Evolutionary conservation across 2,888 invertebrate genomes (phyloP).

Genomic region (Cataglyphis altisquamis): DNA sequence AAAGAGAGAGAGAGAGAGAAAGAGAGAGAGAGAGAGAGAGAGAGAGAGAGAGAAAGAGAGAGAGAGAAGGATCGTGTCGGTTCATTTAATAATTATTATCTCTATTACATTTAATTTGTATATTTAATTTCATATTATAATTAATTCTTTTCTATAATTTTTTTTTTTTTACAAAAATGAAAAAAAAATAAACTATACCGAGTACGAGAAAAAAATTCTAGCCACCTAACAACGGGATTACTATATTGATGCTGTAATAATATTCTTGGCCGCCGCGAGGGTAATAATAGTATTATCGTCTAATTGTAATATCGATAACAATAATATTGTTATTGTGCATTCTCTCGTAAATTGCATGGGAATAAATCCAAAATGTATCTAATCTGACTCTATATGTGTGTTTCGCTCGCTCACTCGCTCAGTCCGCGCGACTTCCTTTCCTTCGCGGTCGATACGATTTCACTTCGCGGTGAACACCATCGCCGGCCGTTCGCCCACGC

Average conservation of each 20-base stretch:
- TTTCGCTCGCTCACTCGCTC: constrained; percentile 60
- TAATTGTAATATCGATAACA: not conserved
- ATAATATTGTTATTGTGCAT: not conserved
- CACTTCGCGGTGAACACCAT: constrained; percentile 74
- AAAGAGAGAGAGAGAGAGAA: too few species aligned
- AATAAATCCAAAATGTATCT: not conserved
- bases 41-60: too few species aligned
- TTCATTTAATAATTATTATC: not conserved
- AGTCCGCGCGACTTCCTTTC: constrained; percentile 66
- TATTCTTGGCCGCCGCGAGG: not conserved
- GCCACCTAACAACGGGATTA: not conserved
- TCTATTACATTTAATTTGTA: not conserved
- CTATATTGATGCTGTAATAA: not conserved
- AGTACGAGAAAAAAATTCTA: not conserved
- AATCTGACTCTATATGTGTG: not conserved
- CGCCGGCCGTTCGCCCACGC: constrained; percentile 52
- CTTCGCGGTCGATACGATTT: constrained; percentile 81
- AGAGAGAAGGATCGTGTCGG: not conserved
- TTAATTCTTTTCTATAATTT: not conserved
- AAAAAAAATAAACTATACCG: not conserved
- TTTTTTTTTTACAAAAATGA: not conserved
- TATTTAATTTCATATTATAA: too few species aligned
- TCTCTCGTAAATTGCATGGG: not conserved
- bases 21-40: too few species aligned
- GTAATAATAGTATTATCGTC: not conserved